Conservation (phyloP, 1,140 invertebrate genomes). For the Megalopta genalis region DNA sequence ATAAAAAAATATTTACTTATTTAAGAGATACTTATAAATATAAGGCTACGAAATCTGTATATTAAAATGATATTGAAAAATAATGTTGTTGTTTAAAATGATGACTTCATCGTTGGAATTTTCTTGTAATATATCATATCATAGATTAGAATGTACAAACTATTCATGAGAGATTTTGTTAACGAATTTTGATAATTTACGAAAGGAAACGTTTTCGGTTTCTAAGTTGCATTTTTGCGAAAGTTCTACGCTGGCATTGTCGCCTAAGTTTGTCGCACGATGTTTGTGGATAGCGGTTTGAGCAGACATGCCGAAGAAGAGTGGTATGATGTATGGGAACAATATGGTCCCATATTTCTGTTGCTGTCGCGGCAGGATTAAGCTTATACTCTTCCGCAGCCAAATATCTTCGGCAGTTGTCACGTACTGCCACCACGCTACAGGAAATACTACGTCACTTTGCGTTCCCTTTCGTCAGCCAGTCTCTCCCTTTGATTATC, state of each 20-base stretch:
- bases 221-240: neutral
- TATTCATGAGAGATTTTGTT: too few species aligned
- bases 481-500: neutral
- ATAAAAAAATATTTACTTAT: too few species aligned
- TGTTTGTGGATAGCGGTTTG: conserved; percentile 22
- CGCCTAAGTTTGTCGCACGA: conserved; percentile 24
- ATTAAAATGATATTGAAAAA: too few species aligned
- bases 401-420: conserved; percentile 70
- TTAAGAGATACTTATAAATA: too few species aligned
- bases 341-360: conserved; percentile 69
- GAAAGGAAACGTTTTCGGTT: neutral
- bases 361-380: conserved; percentile 66
- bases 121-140: too few species aligned
- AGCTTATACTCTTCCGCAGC: conserved; percentile 66
- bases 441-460: conserved; percentile 22
- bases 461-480: neutral
- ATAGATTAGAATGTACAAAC: too few species aligned
- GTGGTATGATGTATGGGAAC: conserved; percentile 67
- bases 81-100: too few species aligned
- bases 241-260: too few species aligned
- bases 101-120: too few species aligned
- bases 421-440: conserved; percentile 58
- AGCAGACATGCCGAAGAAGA: conserved; percentile 53
- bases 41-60: too few species aligned
- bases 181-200: neutral